Conservation (phyloP, 2,113 vertebrate species). For the Triplophysa siluroides region DNA sequence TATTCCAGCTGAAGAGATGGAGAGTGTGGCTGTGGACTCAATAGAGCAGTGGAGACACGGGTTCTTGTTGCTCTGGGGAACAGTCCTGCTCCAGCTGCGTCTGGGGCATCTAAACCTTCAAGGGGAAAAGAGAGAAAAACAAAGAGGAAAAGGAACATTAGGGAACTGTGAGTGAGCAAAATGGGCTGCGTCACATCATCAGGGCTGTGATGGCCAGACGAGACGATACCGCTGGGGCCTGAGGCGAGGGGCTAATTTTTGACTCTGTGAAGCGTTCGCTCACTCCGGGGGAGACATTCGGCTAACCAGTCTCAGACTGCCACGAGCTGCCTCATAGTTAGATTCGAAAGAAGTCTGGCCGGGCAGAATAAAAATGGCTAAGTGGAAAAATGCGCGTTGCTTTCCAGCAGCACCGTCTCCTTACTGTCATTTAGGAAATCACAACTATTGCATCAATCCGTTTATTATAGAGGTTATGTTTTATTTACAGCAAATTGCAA, state of each 20-base stretch:
- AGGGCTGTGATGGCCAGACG: constrained; percentile 7
- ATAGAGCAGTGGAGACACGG: constrained; percentile 51
- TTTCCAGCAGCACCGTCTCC: constrained; percentile 20
- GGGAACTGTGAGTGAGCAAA: not conserved
- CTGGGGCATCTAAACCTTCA: constrained; percentile 73
- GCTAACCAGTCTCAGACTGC: not conserved
- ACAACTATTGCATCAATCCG: not conserved
- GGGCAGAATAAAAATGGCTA: not conserved
- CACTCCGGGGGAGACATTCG: constrained; percentile 29
- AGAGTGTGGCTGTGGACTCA: constrained; percentile 43
- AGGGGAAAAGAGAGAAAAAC: constrained; percentile 28
- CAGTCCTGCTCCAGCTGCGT: constrained; percentile 63
- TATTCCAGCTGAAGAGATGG: not conserved
- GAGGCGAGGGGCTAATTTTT: constrained; percentile 31
- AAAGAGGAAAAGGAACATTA: constrained; percentile 34
- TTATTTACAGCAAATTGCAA: not conserved
- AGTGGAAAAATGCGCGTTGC: constrained; percentile 22
- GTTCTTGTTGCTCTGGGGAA: constrained; percentile 64
- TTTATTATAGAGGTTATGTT: not conserved
- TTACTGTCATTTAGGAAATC: not conserved
- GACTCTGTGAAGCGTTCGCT: constrained; percentile 23
- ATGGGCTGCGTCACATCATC: not conserved
- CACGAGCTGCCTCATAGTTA: constrained; percentile 22
- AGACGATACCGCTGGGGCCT: not conserved
- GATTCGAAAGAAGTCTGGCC: constrained; percentile 18